Percentiles rank a stretch among this genome's conserved stretches.
phyloP scores from a whole-genome alignment of 2,113 vertebrate species.

The Rhinolophus ferrumequinum region DNA sequence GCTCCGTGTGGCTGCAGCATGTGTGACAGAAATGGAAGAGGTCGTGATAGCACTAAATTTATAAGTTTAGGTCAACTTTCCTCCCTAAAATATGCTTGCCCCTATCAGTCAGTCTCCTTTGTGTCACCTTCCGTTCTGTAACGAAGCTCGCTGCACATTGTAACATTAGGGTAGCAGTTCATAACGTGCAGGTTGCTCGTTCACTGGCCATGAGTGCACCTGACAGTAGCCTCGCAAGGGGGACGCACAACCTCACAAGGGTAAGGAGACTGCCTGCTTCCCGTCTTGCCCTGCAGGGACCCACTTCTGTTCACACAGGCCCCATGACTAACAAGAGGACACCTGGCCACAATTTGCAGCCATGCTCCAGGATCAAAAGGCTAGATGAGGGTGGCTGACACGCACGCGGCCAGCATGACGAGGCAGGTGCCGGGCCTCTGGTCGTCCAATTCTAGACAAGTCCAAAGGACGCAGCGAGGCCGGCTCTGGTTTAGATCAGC shows the following conservation, averaged over 20 bases:
- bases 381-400: background rate
- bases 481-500: background rate
- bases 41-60: background rate
- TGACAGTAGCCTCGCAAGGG: no score
- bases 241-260: background rate
- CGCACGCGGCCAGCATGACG: background rate
- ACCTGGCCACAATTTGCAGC: background rate
- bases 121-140: background rate
- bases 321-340: background rate
- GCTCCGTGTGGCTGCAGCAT: background rate
- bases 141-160: background rate
- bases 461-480: background rate
- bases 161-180: background rate
- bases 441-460: no score
- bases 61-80: background rate
- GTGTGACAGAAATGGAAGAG: background rate
- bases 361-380: background rate
- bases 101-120: no score
- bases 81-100: no score
- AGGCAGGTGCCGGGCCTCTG: accelerated
- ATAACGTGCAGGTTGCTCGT: accelerated
- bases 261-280: accelerated
- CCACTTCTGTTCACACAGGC: background rate
- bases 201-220: background rate
- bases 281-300: background rate